A percentile compares a stretch with the other conserved stretches of the same genome.
These are phyloP conservation scores for Drosophila melanogaster DNA, from an alignment of 1,140 invertebrate species.

Conservation along the genomic window Release_6_plus_ISO1_MT NT_033779.5:4438501-4439000, in stretches of 20 bases:
- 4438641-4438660: slow-evolving; percentile 23
- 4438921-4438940: slow-evolving; percentile 52
- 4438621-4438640: neutral
- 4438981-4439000: slow-evolving; percentile 11
- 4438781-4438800: slow-evolving; percentile 20
- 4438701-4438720: neutral
- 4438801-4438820: slow-evolving; percentile 6
- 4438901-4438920: slow-evolving; percentile 15
- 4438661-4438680: neutral
- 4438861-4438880: neutral
- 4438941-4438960: slow-evolving; percentile 51
- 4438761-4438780: slow-evolving; percentile 18
- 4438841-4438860: slow-evolving; percentile 25
- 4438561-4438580: slow-evolving; percentile 11
- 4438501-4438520: slow-evolving; percentile 14
- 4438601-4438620: slow-evolving; percentile 5
- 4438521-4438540: slow-evolving; percentile 11
- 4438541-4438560: slow-evolving; percentile 4
- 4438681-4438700: neutral
- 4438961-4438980: slow-evolving; percentile 52
- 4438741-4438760: slow-evolving; percentile 5
- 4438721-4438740: neutral
- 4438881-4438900: slow-evolving; percentile 5
- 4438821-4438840: slow-evolving; percentile 7
- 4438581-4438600: slow-evolving; percentile 65